Evolutionary conservation across 1,140 invertebrate genomes (phyloP).

Genomic region (Microplitis mediator): DNA sequence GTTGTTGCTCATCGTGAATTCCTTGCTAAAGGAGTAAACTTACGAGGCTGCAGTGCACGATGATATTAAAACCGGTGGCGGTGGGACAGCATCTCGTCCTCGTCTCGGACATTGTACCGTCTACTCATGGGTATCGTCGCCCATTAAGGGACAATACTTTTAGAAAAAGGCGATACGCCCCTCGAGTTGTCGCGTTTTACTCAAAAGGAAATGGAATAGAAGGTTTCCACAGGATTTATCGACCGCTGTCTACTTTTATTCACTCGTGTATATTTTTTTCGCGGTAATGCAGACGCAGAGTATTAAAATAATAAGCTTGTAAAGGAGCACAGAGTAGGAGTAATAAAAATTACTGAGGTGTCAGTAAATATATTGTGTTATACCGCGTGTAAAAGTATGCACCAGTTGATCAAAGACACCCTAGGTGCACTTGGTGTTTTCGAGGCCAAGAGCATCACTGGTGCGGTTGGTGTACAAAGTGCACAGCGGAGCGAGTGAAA

Average conservation of each 20-base stretch:
- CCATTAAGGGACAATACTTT: slow-evolving; percentile 23
- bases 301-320: no score
- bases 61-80: slow-evolving; percentile 13
- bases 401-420: neutral
- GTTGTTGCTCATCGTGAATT: slow-evolving; percentile 12
- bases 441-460: neutral
- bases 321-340: no score
- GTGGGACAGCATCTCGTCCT: slow-evolving; percentile 4
- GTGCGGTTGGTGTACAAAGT: slow-evolving; percentile 29
- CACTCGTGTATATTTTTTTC: no score
- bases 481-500: slow-evolving; percentile 34
- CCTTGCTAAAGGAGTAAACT: neutral
- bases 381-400: neutral
- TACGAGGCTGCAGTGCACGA: neutral
- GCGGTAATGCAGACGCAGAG: no score
- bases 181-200: slow-evolving; percentile 1
- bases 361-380: no score
- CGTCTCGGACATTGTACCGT: neutral
- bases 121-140: neutral
- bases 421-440: neutral
- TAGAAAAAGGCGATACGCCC: neutral
- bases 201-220: slow-evolving; percentile 27
- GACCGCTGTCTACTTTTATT: no score
- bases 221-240: neutral
- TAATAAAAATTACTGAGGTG: no score